A percentile compares a stretch with the other conserved stretches of the same genome.
phyloP scores from a whole-genome alignment of 2,113 vertebrate genomes.

The Haliaeetus leucogaster region DNA sequence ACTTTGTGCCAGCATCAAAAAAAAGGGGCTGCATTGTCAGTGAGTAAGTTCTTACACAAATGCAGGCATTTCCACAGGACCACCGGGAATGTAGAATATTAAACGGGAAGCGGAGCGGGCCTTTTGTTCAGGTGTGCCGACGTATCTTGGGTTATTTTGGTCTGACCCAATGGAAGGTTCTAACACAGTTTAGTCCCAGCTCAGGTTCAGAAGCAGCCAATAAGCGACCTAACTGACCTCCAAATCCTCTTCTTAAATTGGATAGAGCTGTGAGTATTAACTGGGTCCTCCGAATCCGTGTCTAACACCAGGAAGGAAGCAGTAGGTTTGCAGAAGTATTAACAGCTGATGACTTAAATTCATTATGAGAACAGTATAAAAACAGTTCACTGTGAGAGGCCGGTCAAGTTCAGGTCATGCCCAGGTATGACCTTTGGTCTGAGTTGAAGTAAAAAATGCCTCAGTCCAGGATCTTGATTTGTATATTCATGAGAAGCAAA shows the following conservation, averaged over 20 bases:
- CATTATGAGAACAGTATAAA: background rate
- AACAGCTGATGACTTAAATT: conserved; percentile 54
- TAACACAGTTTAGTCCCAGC: background rate
- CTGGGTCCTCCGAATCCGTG: conserved; percentile 21
- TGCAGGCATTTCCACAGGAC: background rate
- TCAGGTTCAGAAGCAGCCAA: conserved; percentile 22
- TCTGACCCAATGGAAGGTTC: conserved; percentile 31
- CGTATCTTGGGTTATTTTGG: background rate
- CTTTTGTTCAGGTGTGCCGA: background rate
- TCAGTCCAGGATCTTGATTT: background rate
- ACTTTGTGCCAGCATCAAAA: background rate
- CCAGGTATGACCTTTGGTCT: background rate
- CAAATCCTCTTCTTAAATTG: conserved; percentile 61
- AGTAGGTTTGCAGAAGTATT: conserved; percentile 40
- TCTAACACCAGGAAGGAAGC: conserved; percentile 56
- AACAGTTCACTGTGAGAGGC: background rate
- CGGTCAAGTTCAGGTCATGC: background rate
- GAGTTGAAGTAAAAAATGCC: background rate
- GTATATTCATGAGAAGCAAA: background rate
- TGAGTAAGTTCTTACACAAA: background rate
- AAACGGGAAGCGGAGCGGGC: background rate
- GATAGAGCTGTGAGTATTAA: conserved; percentile 47
- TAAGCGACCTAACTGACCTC: background rate
- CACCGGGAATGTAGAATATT: background rate
- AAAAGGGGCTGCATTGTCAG: background rate